phyloP scores from a whole-genome alignment of 2,888 invertebrate species.

The Pyrgus malvae region DNA sequence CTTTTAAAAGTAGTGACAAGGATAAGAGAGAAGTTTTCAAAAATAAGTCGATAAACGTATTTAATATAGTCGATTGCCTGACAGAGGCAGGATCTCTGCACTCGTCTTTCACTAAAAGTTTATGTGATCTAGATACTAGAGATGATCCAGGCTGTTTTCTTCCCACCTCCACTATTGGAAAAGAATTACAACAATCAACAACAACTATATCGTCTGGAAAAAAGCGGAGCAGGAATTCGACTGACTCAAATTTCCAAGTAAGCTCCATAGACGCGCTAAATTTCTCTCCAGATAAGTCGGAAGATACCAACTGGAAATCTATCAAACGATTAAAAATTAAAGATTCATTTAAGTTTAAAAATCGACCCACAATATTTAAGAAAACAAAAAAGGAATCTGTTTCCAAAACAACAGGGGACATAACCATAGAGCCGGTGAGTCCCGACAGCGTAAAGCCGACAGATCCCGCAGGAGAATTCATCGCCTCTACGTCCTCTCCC shows the following conservation, averaged over 20 bases:
- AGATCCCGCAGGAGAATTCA: constrained; percentile 68
- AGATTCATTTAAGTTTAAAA: constrained; percentile 78
- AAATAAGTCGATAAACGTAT: constrained; percentile 76
- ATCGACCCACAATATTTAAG: constrained; percentile 74
- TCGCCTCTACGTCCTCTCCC: constrained; percentile 74
- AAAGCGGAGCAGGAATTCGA: constrained; percentile 75
- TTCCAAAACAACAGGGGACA: constrained; percentile 65
- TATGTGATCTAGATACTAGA: constrained; percentile 72
- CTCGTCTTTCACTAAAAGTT: constrained; percentile 72
- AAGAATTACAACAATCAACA: constrained; percentile 68
- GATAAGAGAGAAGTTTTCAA: constrained; percentile 76
- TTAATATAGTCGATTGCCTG: constrained; percentile 73
- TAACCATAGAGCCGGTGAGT: constrained; percentile 67
- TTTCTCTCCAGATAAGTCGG: constrained; percentile 69
- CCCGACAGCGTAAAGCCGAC: constrained; percentile 70
- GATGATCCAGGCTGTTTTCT: constrained; percentile 62
- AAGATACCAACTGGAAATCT: constrained; percentile 77
- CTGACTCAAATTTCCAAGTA: constrained; percentile 73
- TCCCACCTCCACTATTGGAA: constrained; percentile 58
- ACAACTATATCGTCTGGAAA: constrained; percentile 76
- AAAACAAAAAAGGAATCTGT: constrained; percentile 69
- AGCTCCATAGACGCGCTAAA: constrained; percentile 60
- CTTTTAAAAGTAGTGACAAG: constrained; percentile 53
- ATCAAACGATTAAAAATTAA: constrained; percentile 77
- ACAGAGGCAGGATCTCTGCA: constrained; percentile 68